These are phyloP conservation scores for Thyatira batis DNA, from an alignment of 2,888 invertebrate genomes.

Conservation along the genomic window DNA sequence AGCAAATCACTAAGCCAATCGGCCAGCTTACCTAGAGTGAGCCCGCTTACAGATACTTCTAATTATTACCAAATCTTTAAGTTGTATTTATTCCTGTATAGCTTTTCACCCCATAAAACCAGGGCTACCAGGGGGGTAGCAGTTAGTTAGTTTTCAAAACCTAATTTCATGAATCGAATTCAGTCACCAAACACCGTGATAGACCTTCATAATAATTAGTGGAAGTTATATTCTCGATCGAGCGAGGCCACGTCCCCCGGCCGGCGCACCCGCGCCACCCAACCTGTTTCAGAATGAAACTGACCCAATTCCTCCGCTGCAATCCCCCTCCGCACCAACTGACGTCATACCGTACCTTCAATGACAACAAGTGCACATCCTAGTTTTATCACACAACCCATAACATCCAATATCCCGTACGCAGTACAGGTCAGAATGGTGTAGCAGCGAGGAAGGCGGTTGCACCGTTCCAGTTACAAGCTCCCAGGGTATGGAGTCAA, in stretches of 20 bases:
- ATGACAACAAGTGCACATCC: slow-evolving; percentile 46
- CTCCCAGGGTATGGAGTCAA: slow-evolving; percentile 62
- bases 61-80: too few species aligned
- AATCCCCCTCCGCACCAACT: slow-evolving; percentile 73
- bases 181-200: slow-evolving; percentile 9
- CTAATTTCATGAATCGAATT: not conserved
- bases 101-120: too few species aligned
- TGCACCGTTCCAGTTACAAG: slow-evolving; percentile 38
- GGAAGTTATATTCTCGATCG: slow-evolving; percentile 55
- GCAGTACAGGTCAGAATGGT: slow-evolving; percentile 27
- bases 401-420: slow-evolving; percentile 14
- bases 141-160: too few species aligned
- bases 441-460: slow-evolving; percentile 19
- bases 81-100: too few species aligned
- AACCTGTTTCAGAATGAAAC: slow-evolving; percentile 86
- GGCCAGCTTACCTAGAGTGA: too few species aligned
- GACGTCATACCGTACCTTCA: slow-evolving; percentile 79
- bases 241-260: slow-evolving; percentile 39
- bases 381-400: slow-evolving; percentile 35
- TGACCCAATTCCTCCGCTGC: slow-evolving; percentile 82
- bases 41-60: too few species aligned
- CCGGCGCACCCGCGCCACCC: slow-evolving; percentile 44
- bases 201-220: slow-evolving; percentile 45
- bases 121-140: slow-evolving; percentile 11
- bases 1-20: too few species aligned